Evolutionary conservation across 2,888 invertebrate species (phyloP), one percentile per base, ranked within the genome.

Genomic region (Oxyscelio sp.): DNA sequence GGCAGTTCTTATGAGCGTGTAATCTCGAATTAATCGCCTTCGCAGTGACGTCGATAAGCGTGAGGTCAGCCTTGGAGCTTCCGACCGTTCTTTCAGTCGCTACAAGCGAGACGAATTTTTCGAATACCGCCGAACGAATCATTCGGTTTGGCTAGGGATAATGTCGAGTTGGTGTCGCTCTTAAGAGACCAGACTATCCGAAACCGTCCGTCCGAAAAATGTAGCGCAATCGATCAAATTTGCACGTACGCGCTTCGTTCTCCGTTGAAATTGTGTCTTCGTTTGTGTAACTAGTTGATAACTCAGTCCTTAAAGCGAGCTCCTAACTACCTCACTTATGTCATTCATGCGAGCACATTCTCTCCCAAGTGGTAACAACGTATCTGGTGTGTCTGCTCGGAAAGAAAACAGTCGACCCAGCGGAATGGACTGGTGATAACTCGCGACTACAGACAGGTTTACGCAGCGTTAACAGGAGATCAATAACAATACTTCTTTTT

Each of bases 231-330:
- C 78, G 70, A 70, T 70, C 38, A 27, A 31, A 19, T 56, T 38
- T 43, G 4, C 27, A 24, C 58, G 50, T 77, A 31, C 38, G 22
- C 22, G 19, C 15, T 27, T 74, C n/a, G 9, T 21, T 58, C 27
- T 68, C 27, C 21, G n/a, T n/a, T n/a, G n/a, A n/a, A n/a, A n/a
- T n/a, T n/a, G n/a, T n/a, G n/a, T 65, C 31, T 65, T 31, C 19
- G 8, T 31, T 27, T 22, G 8, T 61, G 19, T 34, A 45, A 52
- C 61, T 61, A 54, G 58, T 77, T 59, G 58, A 59, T 70, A 48
- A 22, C 56, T 75, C 75, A 75, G 75, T 82, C 56, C 82, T 78
- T 80, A 71, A 84, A 74, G 83, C 77, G 75, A 79, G 63, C 66
- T 74, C 38, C 61, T 58, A 65, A 66, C 61, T 82, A 75, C 38